Evolutionary conservation across 2,888 invertebrate species (phyloP).

Genomic region (Flexamia atlantica): DNA sequence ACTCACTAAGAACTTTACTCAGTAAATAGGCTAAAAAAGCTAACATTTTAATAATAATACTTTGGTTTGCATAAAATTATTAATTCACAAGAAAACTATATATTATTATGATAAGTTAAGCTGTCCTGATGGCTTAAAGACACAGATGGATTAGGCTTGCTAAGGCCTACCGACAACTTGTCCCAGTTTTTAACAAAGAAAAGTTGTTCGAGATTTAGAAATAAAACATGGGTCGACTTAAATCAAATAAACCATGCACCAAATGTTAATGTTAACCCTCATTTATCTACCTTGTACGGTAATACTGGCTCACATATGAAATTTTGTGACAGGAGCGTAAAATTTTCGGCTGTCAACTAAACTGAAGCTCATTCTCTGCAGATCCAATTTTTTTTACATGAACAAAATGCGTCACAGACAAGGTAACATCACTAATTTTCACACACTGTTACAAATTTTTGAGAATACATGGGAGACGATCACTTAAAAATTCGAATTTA

Average conservation of each 20-base stretch:
- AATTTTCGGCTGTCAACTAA: conserved; percentile 47
- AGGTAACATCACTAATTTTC: not conserved
- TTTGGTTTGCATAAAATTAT: not conserved
- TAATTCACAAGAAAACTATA: not conserved
- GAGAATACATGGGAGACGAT: not conserved
- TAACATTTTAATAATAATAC: too few species aligned
- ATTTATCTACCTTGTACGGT: not conserved
- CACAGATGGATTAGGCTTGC: conserved; percentile 19
- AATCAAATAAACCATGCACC: not conserved
- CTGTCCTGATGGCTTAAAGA: not conserved
- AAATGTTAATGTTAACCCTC: not conserved
- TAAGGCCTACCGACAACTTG: conserved; percentile 17
- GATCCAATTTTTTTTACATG: conserved; percentile 3
- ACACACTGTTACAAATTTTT: not conserved
- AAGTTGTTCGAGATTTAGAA: not conserved
- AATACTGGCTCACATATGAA: conserved; percentile 14
- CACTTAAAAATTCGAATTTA: not conserved
- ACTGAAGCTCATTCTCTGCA: conserved; percentile 43
- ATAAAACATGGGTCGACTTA: not conserved
- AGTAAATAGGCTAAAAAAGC: too few species aligned
- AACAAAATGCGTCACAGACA: not conserved
- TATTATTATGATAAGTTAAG: not conserved
- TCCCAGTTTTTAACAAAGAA: conserved; percentile 40
- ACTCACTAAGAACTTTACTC: too few species aligned
- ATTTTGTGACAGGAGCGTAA: conserved; percentile 24